Percentiles rank a stretch among this genome's conserved stretches.
These are phyloP conservation scores for Caenorhabditis brenneri DNA, from an alignment of 1,140 invertebrate genomes.

Conservation along the genomic window DNA sequence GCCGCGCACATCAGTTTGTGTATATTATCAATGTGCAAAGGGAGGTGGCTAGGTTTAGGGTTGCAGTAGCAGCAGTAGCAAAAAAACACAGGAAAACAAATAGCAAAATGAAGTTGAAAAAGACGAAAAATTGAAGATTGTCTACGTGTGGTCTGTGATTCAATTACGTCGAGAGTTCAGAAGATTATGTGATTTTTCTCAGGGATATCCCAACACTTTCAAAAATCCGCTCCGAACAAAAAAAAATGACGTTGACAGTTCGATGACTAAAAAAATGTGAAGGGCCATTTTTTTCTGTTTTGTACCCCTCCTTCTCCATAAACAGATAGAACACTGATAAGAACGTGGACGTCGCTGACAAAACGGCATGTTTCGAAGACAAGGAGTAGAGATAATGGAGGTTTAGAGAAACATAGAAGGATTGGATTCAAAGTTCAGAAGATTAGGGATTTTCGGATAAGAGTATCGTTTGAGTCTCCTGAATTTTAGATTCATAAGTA, in stretches of 20 bases:
- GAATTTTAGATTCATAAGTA: too few relatives aligned
- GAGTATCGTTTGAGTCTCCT: too few relatives aligned
- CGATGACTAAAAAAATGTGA: background rate
- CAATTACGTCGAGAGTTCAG: background rate
- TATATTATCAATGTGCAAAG: too few relatives aligned
- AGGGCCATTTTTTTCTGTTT: background rate
- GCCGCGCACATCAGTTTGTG: background rate
- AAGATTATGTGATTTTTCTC: background rate
- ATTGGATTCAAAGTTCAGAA: background rate
- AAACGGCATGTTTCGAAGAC: background rate
- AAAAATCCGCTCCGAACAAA: background rate
- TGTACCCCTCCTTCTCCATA: background rate
- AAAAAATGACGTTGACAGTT: constrained; percentile 32
- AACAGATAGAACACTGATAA: constrained; percentile 19
- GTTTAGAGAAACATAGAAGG: background rate
- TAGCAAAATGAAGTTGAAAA: background rate
- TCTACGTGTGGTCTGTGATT: background rate
- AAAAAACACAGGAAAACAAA: background rate
- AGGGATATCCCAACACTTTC: background rate
- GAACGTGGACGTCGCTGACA: constrained; percentile 31
- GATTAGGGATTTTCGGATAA: background rate
- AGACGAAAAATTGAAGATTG: background rate
- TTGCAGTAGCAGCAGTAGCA: background rate
- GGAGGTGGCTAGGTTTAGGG: too few relatives aligned
- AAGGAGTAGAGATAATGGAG: background rate